Evolutionary conservation across 2,888 invertebrate genomes (phyloP), one percentile per base, ranked within the genome.

Genomic region (Diabrotica balteata): DNA sequence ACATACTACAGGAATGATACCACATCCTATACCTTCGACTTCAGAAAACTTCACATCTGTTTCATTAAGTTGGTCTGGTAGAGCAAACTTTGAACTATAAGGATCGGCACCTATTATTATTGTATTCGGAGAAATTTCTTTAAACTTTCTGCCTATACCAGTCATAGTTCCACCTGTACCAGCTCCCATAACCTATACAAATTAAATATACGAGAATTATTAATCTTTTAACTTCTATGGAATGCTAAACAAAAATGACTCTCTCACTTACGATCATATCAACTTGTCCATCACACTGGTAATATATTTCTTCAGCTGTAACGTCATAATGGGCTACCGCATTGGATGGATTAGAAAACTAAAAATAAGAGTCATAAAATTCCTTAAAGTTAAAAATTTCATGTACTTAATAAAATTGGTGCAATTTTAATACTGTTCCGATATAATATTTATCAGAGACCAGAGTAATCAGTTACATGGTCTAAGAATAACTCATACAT

Each of bases 281-380:
- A 10, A 98, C 85, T 78, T 90, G 89, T 72, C 93, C 92, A 77
- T 92, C 91, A 73, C 90, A 90, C 75, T 94, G 92, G 80, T 93
- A 89, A 46, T 96, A 87, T 77, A 99, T 98, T 86, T 99, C 99
- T 73, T 92, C 92, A 0, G 92, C 98, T 0, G 99, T 99, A 64
- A 91, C 91, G 80, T 99, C 98, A 82, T 97, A 99, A 84, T 99
- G 99, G 0, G 97, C 97, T 78, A 99, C 83, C 0, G 99, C 98
- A 85, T 99, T 99, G 77, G 95, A 93, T 7, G 93, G 86, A 86
- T 98, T 98, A 55, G 93, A 90, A 84, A 98, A 98, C 92, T 97
- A 80, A 45, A 67, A 67, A 72, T 64, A 62, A 54, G 46, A 2
- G 9, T 8, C 22, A 8, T 10, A 59, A n/a, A 32, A 32, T 32